These are phyloP conservation scores for Noctua pronuba DNA, from an alignment of 2,888 invertebrate species.

Conservation along the genomic window DNA sequence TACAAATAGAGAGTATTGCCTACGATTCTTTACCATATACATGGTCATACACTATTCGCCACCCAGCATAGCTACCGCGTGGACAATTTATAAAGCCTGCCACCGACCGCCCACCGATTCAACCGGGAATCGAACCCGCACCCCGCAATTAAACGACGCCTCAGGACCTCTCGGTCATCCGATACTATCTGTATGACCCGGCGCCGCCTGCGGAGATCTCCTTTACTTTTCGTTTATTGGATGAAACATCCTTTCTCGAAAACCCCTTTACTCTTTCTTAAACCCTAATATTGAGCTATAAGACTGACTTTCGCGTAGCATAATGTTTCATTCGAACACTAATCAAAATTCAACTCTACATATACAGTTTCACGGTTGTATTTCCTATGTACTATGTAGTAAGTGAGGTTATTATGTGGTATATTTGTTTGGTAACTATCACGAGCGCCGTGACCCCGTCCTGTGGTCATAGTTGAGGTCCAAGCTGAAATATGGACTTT, in stretches of 20 bases:
- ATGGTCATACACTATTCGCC: conserved; percentile 64
- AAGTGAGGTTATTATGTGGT: conserved; percentile 56
- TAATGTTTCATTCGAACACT: fast-evolving
- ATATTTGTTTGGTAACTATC: conserved; percentile 75
- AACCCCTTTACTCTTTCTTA: conserved; percentile 7
- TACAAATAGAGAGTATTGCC: conserved; percentile 56
- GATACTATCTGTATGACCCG: conserved; percentile 83
- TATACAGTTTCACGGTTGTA: fast-evolving
- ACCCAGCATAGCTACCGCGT: conserved; percentile 81
- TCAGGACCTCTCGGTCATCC: conserved; percentile 82
- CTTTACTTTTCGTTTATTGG: conserved; percentile 64
- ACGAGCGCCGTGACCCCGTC: conserved; percentile 77
- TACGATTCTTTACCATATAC: conserved; percentile 53
- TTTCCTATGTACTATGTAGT: background rate
- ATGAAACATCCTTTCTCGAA: conserved; percentile 58
- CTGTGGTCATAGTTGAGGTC: conserved; percentile 78
- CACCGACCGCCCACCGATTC: conserved; percentile 84
- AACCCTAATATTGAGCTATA: background rate
- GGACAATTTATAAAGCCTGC: conserved; percentile 82
- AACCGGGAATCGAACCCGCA: conserved; percentile 80
- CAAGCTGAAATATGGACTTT: conserved; percentile 74
- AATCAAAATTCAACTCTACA: conserved; percentile 17
- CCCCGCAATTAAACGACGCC: conserved; percentile 86
- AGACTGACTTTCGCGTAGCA: conserved; percentile 29
- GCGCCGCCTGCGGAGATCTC: conserved; percentile 79